Evolutionary conservation across 1,140 invertebrate species (phyloP), one percentile per base, ranked within the genome.

Genomic region (Sweltsa coloradensis): DNA sequence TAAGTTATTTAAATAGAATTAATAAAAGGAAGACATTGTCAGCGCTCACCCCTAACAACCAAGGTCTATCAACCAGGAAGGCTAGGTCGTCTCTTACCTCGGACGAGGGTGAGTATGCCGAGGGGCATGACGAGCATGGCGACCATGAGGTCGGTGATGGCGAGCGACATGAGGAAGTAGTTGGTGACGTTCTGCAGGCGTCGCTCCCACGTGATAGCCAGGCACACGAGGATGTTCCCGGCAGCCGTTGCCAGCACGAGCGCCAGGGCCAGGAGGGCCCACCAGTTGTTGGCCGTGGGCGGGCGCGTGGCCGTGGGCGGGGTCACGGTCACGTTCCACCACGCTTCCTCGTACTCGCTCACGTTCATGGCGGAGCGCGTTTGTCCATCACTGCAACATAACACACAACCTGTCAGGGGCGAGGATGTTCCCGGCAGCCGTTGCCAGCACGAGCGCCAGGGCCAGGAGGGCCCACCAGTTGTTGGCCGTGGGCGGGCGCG

Each of bases 121-220:
- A 93, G 68, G 1, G 89, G 89, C 89, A 94, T 94, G 29, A 94
- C 90, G 45, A 92, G 70, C 6, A 91, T 72, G 3, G 86, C 87
- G 0, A 97, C 92, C 69, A 97, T 81, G 13, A 97, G 74, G 69
- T 97, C 94, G 4, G 93, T 95, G 47, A 96, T 82, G 21, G 94
- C 92, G 55, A 98, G 67, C 11, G 91, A 96, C 75, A 96, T 86
- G 45, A 98, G 75, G 61, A 98, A 95, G 60, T 94, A 93, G 66
- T 97, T 97, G 49, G 94, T 97, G 16, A 96, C 87, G 61, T 94
- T 94, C 60, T 97, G 86, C 46, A 97, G 71, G 13, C 86, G 73
- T 23, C 83, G 73, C 60, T 96, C 90, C 71, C 84, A 80, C 50
- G 82, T 80, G 43, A 98, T 87, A 3, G 92, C 92, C 53, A 95